phyloP scores from a whole-genome alignment of 2,888 invertebrate genomes.

The Ophraella communa region DNA sequence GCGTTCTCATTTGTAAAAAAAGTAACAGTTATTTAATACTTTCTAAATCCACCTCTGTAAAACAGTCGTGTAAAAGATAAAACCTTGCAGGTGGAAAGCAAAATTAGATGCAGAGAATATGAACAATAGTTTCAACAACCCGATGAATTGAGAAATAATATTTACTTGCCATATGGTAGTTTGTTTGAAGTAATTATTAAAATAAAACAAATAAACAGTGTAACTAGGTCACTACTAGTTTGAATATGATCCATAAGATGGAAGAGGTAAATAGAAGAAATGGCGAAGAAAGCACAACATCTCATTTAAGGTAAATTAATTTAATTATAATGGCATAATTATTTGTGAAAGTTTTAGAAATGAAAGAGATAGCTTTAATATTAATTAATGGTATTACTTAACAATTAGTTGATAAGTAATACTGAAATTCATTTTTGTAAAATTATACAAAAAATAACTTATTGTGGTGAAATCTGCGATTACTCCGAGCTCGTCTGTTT shows the following conservation, averaged over 20 bases:
- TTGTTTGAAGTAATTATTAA: background rate
- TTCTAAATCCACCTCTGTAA: background rate
- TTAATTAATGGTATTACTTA: too few relatives aligned
- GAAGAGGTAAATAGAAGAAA: background rate
- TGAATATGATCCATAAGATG: background rate
- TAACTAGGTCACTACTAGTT: background rate
- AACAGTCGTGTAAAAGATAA: background rate
- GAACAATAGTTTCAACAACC: background rate
- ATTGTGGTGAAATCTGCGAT: too few relatives aligned
- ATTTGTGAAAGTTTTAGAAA: background rate
- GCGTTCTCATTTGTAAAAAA: too few relatives aligned
- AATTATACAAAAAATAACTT: too few relatives aligned
- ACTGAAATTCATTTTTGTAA: too few relatives aligned
- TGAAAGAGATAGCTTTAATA: too few relatives aligned
- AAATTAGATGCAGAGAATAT: background rate
- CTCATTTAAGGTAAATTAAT: background rate
- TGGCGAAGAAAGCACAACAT: background rate
- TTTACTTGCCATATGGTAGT: constrained; percentile 4
- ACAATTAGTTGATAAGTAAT: too few relatives aligned
- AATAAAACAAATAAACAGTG: too few relatives aligned
- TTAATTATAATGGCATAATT: background rate
- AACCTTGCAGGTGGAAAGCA: constrained; percentile 1
- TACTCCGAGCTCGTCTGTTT: too few relatives aligned
- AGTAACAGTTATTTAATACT: too few relatives aligned
- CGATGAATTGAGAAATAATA: background rate